Conservation (phyloP, 1,140 invertebrate genomes). For the Hyles vespertilio region DNA sequence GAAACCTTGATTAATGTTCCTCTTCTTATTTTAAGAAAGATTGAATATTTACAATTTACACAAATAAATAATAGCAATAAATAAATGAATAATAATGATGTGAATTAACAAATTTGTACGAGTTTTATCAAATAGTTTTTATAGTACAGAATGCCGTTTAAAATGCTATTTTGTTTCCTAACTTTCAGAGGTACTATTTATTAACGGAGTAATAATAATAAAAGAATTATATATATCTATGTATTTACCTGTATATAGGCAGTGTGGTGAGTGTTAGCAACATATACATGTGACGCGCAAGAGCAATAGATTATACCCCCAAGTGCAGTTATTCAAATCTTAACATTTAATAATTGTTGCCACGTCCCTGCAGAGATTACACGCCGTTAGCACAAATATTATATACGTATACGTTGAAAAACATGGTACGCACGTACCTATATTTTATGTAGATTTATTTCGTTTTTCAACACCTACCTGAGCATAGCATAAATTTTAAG, state of each 20-base stretch:
- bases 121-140: slow-evolving; percentile 75
- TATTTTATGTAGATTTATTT: slow-evolving; percentile 48
- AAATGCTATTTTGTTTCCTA: slow-evolving; percentile 75
- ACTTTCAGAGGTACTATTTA: slow-evolving; percentile 77
- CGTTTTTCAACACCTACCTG: slow-evolving; percentile 50
- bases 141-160: slow-evolving; percentile 70
- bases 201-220: slow-evolving; percentile 67
- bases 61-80: slow-evolving; percentile 74
- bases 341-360: slow-evolving; percentile 70
- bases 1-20: slow-evolving; percentile 76
- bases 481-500: slow-evolving; percentile 52
- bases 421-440: slow-evolving; percentile 9
- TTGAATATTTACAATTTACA: slow-evolving; percentile 76
- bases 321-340: slow-evolving; percentile 78
- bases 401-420: slow-evolving; percentile 30
- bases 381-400: slow-evolving; percentile 67
- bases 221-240: slow-evolving; percentile 56
- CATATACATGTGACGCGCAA: slow-evolving; percentile 54
- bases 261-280: slow-evolving; percentile 50
- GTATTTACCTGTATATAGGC: slow-evolving; percentile 67
- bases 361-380: slow-evolving; percentile 58
- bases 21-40: slow-evolving; percentile 77
- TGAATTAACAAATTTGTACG: slow-evolving; percentile 73
- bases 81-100: slow-evolving; percentile 67
- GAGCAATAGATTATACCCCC: slow-evolving; percentile 61